phyloP scores from a whole-genome alignment of 2,113 vertebrate species.

The Neoarius graeffei region DNA sequence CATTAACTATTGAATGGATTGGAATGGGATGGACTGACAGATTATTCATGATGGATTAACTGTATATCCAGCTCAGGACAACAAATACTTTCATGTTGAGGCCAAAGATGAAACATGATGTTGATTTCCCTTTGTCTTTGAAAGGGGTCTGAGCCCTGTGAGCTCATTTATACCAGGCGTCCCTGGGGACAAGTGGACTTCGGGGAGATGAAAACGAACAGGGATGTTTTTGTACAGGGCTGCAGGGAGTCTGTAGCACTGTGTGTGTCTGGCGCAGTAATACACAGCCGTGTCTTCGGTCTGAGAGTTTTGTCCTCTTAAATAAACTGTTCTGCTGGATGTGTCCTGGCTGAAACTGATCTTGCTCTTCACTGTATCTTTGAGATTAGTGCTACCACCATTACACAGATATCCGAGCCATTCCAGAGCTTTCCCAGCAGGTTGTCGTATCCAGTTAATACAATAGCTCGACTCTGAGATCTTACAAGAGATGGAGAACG shows the following conservation, averaged over 20 bases:
- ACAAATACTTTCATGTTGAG: too few relatives aligned
- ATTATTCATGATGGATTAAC: too few relatives aligned
- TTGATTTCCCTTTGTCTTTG: too few relatives aligned
- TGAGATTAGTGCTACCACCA: neutral
- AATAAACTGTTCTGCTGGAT: slow-evolving; percentile 18
- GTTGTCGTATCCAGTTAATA: neutral
- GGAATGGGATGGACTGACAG: too few relatives aligned
- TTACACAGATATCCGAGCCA: slow-evolving; percentile 31
- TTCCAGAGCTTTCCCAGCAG: slow-evolving; percentile 26
- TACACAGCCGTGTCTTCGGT: neutral
- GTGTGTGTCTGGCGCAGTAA: neutral
- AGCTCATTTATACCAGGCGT: too few relatives aligned
- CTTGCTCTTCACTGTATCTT: neutral
- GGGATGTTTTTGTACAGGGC: too few relatives aligned
- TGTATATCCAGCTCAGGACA: too few relatives aligned
- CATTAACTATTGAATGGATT: too few relatives aligned
- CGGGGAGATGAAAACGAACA: too few relatives aligned
- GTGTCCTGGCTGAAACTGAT: slow-evolving; percentile 23
- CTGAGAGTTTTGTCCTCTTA: neutral
- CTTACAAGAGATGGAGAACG: slow-evolving; percentile 27
- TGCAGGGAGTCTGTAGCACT: neutral
- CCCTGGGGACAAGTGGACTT: too few relatives aligned
- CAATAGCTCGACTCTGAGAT: neutral
- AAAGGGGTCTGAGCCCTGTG: too few relatives aligned
- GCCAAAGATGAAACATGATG: too few relatives aligned